A percentile compares a stretch with the other conserved stretches of the same genome.
Evolutionary conservation across 1,140 invertebrate species (phyloP).

Genomic region (Augochlora pura): DNA sequence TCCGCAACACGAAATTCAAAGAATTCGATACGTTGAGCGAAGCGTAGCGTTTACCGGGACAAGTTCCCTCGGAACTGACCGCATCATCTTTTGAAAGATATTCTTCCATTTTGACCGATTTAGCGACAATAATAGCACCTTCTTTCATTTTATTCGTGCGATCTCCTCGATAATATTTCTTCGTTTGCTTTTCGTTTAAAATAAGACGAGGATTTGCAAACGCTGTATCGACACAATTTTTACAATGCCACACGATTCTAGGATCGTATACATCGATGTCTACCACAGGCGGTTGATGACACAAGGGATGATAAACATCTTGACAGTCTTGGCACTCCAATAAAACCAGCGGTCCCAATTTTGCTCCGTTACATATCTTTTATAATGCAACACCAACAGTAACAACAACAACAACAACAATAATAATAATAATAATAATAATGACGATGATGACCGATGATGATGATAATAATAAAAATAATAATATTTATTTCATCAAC

Average conservation of each 20-base stretch:
- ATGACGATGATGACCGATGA: too few relatives aligned
- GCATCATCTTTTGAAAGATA: not conserved
- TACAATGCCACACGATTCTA: slow-evolving; percentile 66
- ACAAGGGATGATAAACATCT: slow-evolving; percentile 67
- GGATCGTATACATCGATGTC: slow-evolving; percentile 65
- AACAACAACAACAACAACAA: too few relatives aligned
- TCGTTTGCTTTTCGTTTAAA: slow-evolving; percentile 3
- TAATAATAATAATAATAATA: too few relatives aligned
- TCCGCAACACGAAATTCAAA: not conserved
- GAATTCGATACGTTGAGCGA: too few relatives aligned
- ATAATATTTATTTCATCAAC: too few relatives aligned
- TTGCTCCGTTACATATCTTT: slow-evolving; percentile 69
- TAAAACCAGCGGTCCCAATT: slow-evolving; percentile 66
- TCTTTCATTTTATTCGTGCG: not conserved
- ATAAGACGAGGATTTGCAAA: not conserved
- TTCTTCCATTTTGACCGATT: not conserved
- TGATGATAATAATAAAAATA: too few relatives aligned
- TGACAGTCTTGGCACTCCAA: slow-evolving; percentile 69
- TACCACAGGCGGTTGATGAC: slow-evolving; percentile 66
- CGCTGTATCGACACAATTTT: slow-evolving; percentile 48
- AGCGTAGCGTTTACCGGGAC: slow-evolving; percentile 3
- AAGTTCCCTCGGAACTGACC: not conserved
- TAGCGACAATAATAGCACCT: not conserved
- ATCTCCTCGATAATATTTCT: not conserved
- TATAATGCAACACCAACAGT: not conserved